Evolutionary conservation across 2,888 invertebrate genomes (phyloP).

Genomic region (Hofmannophila pseudospretella): DNA sequence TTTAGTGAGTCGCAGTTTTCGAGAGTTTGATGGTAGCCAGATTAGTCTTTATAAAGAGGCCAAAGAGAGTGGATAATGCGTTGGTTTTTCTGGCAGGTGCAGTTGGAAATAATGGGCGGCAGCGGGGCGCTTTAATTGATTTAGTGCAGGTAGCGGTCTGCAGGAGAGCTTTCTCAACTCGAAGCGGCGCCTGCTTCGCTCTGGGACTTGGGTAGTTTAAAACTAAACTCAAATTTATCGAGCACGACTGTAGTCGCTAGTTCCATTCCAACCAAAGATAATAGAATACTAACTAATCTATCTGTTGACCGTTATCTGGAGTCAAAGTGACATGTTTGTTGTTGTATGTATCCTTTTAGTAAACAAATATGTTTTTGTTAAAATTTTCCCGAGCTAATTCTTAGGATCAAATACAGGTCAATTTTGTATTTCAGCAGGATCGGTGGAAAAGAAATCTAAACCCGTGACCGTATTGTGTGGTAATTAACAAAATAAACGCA

Average conservation of each 20-base stretch:
- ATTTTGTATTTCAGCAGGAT: no score
- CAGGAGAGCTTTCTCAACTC: conserved; percentile 17
- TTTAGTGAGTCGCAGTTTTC: conserved; percentile 4
- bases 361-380: no score
- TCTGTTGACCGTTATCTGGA: no score
- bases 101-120: conserved; percentile 25
- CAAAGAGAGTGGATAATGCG: conserved; percentile 16
- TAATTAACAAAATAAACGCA: conserved; percentile 7
- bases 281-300: no score
- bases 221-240: conserved; percentile 47
- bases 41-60: conserved; percentile 26
- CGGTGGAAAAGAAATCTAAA: no score
- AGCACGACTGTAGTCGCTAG: background rate
- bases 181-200: conserved; percentile 17
- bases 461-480: no score
- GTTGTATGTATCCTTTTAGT: no score
- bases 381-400: no score
- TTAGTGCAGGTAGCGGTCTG: conserved; percentile 35
- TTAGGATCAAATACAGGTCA: no score
- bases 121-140: conserved; percentile 56
- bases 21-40: conserved; percentile 24
- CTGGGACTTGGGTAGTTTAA: conserved; percentile 30
- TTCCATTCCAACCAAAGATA: background rate
- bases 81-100: conserved; percentile 26
- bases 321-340: no score